A percentile compares a stretch with the other conserved stretches of the same genome.
Evolutionary conservation across 37 sponge, comb jelly and placozoan genomes (phyloP).

Genomic region (Haliclona indistincta): DNA sequence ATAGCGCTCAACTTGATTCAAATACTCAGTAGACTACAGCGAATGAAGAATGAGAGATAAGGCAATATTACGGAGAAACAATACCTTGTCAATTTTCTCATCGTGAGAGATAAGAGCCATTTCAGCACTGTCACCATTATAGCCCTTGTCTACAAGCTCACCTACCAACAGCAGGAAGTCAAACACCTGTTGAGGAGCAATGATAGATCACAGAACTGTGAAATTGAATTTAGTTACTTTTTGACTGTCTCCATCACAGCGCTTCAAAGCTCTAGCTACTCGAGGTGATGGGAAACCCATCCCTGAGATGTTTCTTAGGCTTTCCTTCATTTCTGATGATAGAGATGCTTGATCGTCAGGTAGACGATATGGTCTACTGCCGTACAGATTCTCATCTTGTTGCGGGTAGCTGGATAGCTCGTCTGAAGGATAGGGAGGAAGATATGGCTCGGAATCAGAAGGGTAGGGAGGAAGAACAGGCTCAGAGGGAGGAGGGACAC

Average conservation of each 20-base stretch:
- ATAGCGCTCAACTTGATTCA: constrained; percentile 45
- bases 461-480: neutral
- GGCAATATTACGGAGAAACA: too few relatives aligned
- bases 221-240: constrained; percentile 31
- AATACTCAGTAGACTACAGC: too few relatives aligned
- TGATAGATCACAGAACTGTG: neutral
- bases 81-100: constrained; percentile 41
- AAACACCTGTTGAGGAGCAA: constrained; percentile 35
- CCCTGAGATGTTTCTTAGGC: constrained; percentile 30
- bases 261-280: constrained; percentile 60
- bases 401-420: neutral
- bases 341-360: constrained; percentile 35
- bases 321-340: constrained; percentile 14
- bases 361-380: constrained; percentile 24
- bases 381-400: too few relatives aligned
- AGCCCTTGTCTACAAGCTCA: constrained; percentile 46
- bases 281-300: constrained; percentile 75
- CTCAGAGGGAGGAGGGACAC: neutral
- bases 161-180: constrained; percentile 73
- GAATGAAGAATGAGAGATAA: too few relatives aligned
- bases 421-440: constrained; percentile 6
- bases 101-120: constrained; percentile 54
- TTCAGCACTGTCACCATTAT: constrained; percentile 69
- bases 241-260: constrained; percentile 34
- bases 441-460: neutral